Conservation (phyloP, 2,888 invertebrate species). For the Thecophora atra region DNA sequence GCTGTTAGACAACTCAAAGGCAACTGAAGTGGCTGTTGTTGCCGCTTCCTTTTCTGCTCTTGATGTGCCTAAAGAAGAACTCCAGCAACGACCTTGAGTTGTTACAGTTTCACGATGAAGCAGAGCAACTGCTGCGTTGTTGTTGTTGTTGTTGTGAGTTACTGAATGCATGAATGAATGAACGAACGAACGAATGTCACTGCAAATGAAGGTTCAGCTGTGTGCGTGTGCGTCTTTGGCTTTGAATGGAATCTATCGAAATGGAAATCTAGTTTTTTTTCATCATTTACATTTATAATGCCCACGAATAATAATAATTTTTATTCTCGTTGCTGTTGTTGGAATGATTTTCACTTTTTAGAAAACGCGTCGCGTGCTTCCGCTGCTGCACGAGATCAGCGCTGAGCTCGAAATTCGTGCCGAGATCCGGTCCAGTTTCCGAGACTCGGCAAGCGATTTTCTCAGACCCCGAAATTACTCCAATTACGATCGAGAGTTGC, state of each 20-base stretch:
- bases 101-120: background rate
- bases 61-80: background rate
- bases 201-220: no score
- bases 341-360: background rate
- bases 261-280: no score
- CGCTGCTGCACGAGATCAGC: background rate
- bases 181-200: no score
- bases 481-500: conserved; percentile 29
- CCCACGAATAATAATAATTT: no score
- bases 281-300: no score
- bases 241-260: no score
- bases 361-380: background rate
- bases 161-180: background rate
- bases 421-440: conserved; percentile 11
- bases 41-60: background rate
- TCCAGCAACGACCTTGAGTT: background rate
- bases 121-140: background rate
- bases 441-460: conserved; percentile 13
- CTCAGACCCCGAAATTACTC: background rate
- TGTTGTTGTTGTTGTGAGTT: background rate
- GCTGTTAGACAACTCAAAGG: background rate
- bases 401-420: background rate
- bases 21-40: background rate
- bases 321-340: background rate
- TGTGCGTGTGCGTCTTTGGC: no score